Evolutionary conservation across 1,140 invertebrate genomes (phyloP).

Genomic region (Drosophila melanica): DNA sequence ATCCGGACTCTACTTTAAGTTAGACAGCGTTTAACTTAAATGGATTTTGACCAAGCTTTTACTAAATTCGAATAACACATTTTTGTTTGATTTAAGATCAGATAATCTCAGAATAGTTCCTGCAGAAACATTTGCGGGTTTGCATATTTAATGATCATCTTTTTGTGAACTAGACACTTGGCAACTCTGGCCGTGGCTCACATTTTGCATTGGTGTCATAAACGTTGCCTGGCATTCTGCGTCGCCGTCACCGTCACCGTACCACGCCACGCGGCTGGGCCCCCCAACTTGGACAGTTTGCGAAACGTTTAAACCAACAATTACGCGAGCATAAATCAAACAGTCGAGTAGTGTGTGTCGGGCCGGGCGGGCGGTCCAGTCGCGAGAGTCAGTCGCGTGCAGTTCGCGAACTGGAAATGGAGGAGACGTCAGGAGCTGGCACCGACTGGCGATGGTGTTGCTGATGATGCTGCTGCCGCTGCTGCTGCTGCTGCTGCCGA

Average conservation of each 20-base stretch:
- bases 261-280: not conserved
- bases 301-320: constrained; percentile 84
- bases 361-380: constrained; percentile 41
- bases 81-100: too few relatives aligned
- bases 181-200: constrained; percentile 60
- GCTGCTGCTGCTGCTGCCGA: constrained; percentile 25
- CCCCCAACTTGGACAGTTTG: constrained; percentile 53
- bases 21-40: too few relatives aligned
- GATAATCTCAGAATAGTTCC: not conserved
- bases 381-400: constrained; percentile 64
- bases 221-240: constrained; percentile 32
- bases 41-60: too few relatives aligned
- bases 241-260: not conserved
- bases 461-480: constrained; percentile 19
- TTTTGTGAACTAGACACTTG: constrained; percentile 24
- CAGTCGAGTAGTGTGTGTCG: constrained; percentile 70
- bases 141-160: too few relatives aligned
- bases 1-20: too few relatives aligned
- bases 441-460: constrained; percentile 27
- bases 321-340: constrained; percentile 84
- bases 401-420: constrained; percentile 13
- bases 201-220: constrained; percentile 73
- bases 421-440: not conserved
- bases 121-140: not conserved
- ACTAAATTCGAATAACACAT: too few relatives aligned